Base-by-base conservation (phyloP, 2,888 invertebrate species). In the Nymphalis urticae region DNA sequence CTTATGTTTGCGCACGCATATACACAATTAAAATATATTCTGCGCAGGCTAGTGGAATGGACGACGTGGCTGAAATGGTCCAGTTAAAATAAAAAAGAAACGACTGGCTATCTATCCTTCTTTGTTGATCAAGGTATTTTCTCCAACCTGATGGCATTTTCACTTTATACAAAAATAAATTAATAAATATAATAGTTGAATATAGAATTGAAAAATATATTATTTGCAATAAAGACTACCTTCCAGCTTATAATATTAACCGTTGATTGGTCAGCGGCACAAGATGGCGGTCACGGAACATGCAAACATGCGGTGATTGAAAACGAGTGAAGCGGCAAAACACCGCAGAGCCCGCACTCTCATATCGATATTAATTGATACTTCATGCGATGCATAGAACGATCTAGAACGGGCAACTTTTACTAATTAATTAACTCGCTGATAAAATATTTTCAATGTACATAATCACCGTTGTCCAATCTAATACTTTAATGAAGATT, bases 221-320 rank as follows among this genome's bases (percentile, higher is more conserved):
- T 32, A 32, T 6, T 32, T 21, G 2, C n/a, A 53, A 53, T 24
- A 24, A 5, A 24, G 13, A 16, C 51, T 4, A 54, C 27, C 16
- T 27, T 21, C 8, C 54, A 16, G 5, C 5, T 17, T 56, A 8
- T 24, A 16, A 9, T 27, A 24, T n/a, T 27, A 21, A 3, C 51
- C 24, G 51, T 64, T 64, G 66, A 64, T 64, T 67, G 72, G 65
- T 62, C 67, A 60, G 69, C 19, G 32, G 53, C 21, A 70, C 67
- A 70, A 67, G 66, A 67, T 70, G 70, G 70, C 69, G 60, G 66
- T 48, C 66, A 54, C 48, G 47, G 65, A 50, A 16, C 56, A 32
- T 21, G 58, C 67, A 70, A 67, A 67, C 67, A 67, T 48, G 42
- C 64, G 56, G 54, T 70, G 61, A 70, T 70, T 70, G 67, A 66